phyloP scores from a whole-genome alignment of 2,888 invertebrate species.

The Agrilus mali region DNA sequence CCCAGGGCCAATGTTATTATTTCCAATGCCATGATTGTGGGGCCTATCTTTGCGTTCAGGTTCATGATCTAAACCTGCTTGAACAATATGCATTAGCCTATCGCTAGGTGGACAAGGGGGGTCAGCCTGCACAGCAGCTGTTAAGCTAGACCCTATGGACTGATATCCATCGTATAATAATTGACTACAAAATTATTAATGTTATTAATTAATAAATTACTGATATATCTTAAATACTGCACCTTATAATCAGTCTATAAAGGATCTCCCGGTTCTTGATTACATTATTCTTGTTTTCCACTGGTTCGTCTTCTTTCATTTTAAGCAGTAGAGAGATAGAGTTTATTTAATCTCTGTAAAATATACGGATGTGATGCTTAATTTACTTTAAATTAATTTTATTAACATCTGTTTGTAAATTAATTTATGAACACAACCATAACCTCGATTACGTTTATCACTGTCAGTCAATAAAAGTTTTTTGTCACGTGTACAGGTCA shows the following conservation, averaged over 20 bases:
- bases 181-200: constrained; percentile 53
- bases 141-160: constrained; percentile 75
- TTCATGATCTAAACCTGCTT: constrained; percentile 75
- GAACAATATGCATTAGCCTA: constrained; percentile 72
- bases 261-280: constrained; percentile 81
- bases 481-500: too few relatives aligned
- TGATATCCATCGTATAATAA: constrained; percentile 96
- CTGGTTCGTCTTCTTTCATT: constrained; percentile 31
- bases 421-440: too few relatives aligned
- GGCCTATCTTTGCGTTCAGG: constrained; percentile 55
- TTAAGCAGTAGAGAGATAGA: background rate
- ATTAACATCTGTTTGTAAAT: too few relatives aligned
- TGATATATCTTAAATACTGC: constrained; percentile 15
- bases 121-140: constrained; percentile 76
- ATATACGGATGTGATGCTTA: too few relatives aligned
- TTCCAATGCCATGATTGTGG: constrained; percentile 46
- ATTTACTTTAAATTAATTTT: too few relatives aligned
- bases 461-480: too few relatives aligned
- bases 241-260: constrained; percentile 90
- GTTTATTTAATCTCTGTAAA: too few relatives aligned
- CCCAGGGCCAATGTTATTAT: constrained; percentile 56
- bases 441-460: too few relatives aligned
- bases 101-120: constrained; percentile 95
- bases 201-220: background rate
- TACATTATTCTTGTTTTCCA: constrained; percentile 56